Conservation (phyloP, 2,113 vertebrate species). For the Colistium nudipinnis region DNA sequence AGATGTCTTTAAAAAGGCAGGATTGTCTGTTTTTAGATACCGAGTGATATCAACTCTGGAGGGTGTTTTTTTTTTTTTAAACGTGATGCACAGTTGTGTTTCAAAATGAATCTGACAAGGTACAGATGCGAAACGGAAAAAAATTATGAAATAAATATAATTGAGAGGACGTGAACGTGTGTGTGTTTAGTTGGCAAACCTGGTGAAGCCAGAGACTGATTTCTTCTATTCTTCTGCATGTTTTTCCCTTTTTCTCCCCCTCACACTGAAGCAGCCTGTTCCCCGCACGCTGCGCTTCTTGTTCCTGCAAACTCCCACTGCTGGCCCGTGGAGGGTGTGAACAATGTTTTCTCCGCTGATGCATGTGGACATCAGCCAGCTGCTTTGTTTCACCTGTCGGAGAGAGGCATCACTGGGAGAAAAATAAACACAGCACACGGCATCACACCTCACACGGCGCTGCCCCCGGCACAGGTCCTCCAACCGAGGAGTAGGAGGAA, state of each 20-base stretch:
- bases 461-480: not conserved
- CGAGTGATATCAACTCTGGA: slow-evolving; percentile 4
- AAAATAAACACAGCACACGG: not conserved
- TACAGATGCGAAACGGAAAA: too few relatives aligned
- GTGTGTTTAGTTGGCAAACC: slow-evolving; percentile 8
- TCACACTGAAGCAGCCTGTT: slow-evolving; percentile 39
- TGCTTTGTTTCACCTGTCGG: slow-evolving; percentile 28
- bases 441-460: not conserved
- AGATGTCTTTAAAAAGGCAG: slow-evolving; percentile 6
- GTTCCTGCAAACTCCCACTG: slow-evolving; percentile 58
- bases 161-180: too few relatives aligned
- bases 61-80: not conserved
- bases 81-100: too few relatives aligned
- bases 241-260: slow-evolving; percentile 50
- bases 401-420: slow-evolving; percentile 8
- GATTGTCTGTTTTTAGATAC: not conserved
- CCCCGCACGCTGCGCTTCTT: slow-evolving; percentile 34
- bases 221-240: slow-evolving; percentile 21
- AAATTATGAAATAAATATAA: too few relatives aligned
- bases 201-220: slow-evolving; percentile 4
- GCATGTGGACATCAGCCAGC: slow-evolving; percentile 39
- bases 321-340: slow-evolving; percentile 55
- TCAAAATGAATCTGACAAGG: too few relatives aligned
- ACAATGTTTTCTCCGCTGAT: slow-evolving; percentile 37
- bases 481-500: not conserved